These are phyloP conservation scores for Apodemus agrarius DNA, from an alignment of 2,797 vertebrate species.

Conservation along the genomic window DNA sequence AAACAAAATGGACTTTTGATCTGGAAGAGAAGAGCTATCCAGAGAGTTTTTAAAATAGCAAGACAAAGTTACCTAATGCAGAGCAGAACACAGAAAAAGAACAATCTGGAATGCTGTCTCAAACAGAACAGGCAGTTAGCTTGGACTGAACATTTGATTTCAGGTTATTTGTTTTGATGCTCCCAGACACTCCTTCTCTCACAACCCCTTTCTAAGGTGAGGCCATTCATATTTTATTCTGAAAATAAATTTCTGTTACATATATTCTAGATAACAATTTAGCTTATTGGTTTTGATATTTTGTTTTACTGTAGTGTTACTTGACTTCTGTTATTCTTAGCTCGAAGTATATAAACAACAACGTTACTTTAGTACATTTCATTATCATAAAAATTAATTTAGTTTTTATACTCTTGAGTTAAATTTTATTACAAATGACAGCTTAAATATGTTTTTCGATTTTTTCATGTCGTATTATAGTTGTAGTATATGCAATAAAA, in stretches of 20 bases:
- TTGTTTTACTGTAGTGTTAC: neutral
- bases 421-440: conserved; percentile 42
- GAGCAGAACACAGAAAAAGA: neutral
- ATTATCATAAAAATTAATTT: conserved; percentile 50
- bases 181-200: neutral
- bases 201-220: neutral
- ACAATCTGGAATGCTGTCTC: neutral
- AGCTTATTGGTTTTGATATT: neutral
- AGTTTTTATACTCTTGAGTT: conserved; percentile 36
- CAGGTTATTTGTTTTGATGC: neutral
- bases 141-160: neutral
- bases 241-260: conserved; percentile 24
- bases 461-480: neutral
- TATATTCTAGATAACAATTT: conserved; percentile 29
- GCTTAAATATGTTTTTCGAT: conserved; percentile 28
- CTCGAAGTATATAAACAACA: conserved; percentile 31
- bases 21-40: neutral
- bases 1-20: neutral
- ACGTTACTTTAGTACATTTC: neutral
- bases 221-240: neutral
- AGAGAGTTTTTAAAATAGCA: neutral
- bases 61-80: neutral
- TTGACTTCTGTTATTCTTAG: conserved; percentile 11
- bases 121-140: neutral
- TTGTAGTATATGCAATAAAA: conserved; percentile 19